A percentile compares a stretch with the other conserved stretches of the same genome.
These are phyloP conservation scores for Dendrocincla tyrannina DNA, from an alignment of 2,797 vertebrate genomes.

Conservation along the genomic window DNA sequence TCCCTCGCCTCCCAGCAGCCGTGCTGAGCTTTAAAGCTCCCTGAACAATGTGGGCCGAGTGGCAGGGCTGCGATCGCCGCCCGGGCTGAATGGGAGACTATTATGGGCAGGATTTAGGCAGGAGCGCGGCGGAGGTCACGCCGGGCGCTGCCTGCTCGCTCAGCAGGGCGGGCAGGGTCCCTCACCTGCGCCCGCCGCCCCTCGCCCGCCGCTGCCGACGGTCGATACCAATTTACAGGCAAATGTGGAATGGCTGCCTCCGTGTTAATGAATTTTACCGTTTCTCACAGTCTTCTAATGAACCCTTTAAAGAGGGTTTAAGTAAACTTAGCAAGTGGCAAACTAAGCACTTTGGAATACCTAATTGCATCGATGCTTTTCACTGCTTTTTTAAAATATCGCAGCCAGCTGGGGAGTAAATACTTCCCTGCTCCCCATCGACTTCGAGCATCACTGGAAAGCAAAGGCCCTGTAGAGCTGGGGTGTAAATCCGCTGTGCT, in stretches of 20 bases:
- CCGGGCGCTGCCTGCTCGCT: constrained; percentile 56
- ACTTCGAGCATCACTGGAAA: not conserved
- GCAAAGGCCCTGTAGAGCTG: not conserved
- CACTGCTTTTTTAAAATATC: constrained; percentile 2
- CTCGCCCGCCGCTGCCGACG: constrained; percentile 42
- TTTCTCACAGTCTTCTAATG: constrained; percentile 80
- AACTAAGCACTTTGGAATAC: constrained; percentile 63
- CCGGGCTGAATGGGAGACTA: constrained; percentile 52
- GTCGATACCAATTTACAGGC: constrained; percentile 89
- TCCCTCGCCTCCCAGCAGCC: constrained; percentile 49
- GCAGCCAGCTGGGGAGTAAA: not conserved
- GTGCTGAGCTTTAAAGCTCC: constrained; percentile 76
- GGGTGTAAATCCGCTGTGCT: not conserved
- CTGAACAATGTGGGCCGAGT: constrained; percentile 67
- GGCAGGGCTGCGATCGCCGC: constrained; percentile 58
- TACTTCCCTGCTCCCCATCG: not conserved
- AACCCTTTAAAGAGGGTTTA: constrained; percentile 79
- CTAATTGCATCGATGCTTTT: constrained; percentile 20
- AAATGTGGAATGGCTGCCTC: constrained; percentile 81
- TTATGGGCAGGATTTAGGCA: constrained; percentile 75
- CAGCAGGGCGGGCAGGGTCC: constrained; percentile 41
- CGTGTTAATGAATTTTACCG: constrained; percentile 85
- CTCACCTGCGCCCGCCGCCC: constrained; percentile 75
- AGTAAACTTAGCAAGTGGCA: constrained; percentile 76
- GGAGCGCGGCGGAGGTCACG: constrained; percentile 62